Evolutionary conservation across 2,888 invertebrate species (phyloP), one percentile per base, ranked within the genome.

Genomic region (Himalopsyche anomala): DNA sequence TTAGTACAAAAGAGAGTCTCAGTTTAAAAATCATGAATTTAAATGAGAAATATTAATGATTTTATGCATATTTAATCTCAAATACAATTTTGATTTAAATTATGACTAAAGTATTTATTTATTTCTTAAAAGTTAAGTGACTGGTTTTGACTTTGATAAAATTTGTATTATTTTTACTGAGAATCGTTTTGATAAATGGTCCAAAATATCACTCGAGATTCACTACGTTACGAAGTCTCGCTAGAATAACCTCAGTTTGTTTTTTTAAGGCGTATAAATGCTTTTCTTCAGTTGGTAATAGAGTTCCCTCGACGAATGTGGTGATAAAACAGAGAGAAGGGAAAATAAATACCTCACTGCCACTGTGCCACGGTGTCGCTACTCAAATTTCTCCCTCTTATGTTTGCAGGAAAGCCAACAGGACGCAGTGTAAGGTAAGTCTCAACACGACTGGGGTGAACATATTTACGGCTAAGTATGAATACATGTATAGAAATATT

Each of bases 271-370:
- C 12, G 74, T 15, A 74, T 74, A 74, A 74, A 74, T 74, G 74
- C 74, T 74, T 74, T 74, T 74, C 74, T 74, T 74, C 36, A 74
- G 28, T 74, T 74, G 74, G 12, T 74, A 74, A 74, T 74, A 74
- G 74, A 74, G 28, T 36, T 36, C 36, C 36, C 74, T 38, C 36
- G 28, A 36, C 74, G 36, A 74, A 74, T 38, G 74, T 38, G 74
- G 74, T 36, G 36, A 36, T 74, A 74, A 74, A 74, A 74, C 74
- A 74, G 74, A 74, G 28, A 74, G 74, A 74, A 36, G 36, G 38
- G 74, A 74, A 74, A 74, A 74, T 74, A 74, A 74, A 74, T 74
- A 74, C 36, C 74, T 74, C 36, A 74, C 74, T 36, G 74, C 15
- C 12, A 36, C 74, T 74, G 36, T 36, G 28, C 74, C 15, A 74